Base-by-base conservation (phyloP, 2,113 vertebrate species). In the Sarotherodon lohbergeri region DNA sequence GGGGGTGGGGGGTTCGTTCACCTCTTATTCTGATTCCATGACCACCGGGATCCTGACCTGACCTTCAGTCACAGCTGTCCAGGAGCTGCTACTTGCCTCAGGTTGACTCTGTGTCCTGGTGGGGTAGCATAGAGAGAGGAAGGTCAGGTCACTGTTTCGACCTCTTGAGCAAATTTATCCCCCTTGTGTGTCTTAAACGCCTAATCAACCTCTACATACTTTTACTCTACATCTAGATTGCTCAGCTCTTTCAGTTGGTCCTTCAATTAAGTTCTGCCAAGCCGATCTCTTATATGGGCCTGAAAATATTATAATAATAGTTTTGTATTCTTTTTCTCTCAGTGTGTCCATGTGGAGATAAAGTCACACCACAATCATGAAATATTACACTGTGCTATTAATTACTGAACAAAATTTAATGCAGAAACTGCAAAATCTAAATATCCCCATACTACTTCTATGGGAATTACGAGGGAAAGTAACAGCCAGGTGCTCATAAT, bases 1-100 rank as follows among this genome's bases (percentile, higher is more conserved):
- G 96, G 97, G n/a, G 96, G 14, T 84, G 96, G 97, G 19, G 96
- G 97, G 55, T 93, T 97, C 80, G 96, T 97, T 90, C 95, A 95
- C 63, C 89, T 96, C 96, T 83, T 96, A 95, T 80, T 97, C 95
- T 5, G 97, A 97, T 91, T 97, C 93, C 92, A 83, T 82, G 5
- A 91, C 96, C n/a, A 94, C 96, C 27, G 96, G 96, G 55, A 94
- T 91, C 78, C 27, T 27, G 27, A 27, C 94, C 92, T 97, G 95
- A 94, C n/a, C 36, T 63, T 41, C 43, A 3, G 34, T 24, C 55
- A 19, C 13, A 73, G 6, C 29, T 36, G 17, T 66, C 32, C 54
- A 57, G 22, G 22, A 57, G 79, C 36, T 27, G 19, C 63, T 41
- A 14, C 63, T n/a, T 7, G 11, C 34, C 19, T 68, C 34, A 0